Evolutionary conservation across 1,140 invertebrate genomes (phyloP).

Genomic region (Zaprionus camerounensis): DNA sequence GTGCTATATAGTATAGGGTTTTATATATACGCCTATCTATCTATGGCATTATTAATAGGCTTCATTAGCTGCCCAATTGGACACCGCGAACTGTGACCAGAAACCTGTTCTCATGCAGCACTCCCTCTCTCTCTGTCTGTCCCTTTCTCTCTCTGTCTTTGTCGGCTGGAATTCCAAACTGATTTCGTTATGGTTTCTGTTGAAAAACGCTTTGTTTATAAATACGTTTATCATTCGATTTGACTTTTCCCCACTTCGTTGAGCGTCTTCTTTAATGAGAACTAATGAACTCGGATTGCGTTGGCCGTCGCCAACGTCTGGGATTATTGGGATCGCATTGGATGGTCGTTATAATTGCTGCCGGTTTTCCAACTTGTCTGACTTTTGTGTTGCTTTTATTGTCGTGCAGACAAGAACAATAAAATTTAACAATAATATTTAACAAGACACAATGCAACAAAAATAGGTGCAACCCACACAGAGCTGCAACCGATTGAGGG

Average conservation of each 20-base stretch:
- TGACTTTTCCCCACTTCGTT: conserved; percentile 14
- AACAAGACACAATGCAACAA: conserved; percentile 23
- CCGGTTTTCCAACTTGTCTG: conserved; percentile 26
- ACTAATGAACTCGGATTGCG: conserved; percentile 51
- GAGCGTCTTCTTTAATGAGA: conserved; percentile 46
- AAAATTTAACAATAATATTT: conserved; percentile 38
- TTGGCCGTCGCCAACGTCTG: conserved; percentile 15
- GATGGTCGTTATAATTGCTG: conserved; percentile 7
- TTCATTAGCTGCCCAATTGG: conserved; percentile 47
- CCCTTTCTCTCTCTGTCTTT: neutral
- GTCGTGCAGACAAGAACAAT: conserved; percentile 28
- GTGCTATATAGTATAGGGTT: neutral
- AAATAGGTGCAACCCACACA: conserved; percentile 37
- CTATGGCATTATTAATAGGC: conserved; percentile 43
- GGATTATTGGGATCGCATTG: conserved; percentile 14
- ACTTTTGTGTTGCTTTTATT: neutral
- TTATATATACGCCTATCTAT: conserved; percentile 22
- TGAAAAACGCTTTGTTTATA: conserved; percentile 57
- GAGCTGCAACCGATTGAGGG: conserved; percentile 5
- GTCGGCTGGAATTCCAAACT: conserved; percentile 22
- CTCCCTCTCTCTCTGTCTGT: neutral
- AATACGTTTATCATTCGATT: conserved; percentile 51
- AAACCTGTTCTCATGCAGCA: conserved; percentile 27
- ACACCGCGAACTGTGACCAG: conserved; percentile 25
- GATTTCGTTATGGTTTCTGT: conserved; percentile 50